Percentiles rank a stretch among this genome's conserved stretches.
Evolutionary conservation across 2,888 invertebrate species (phyloP).

Genomic region (Trachelus iudaicus): DNA sequence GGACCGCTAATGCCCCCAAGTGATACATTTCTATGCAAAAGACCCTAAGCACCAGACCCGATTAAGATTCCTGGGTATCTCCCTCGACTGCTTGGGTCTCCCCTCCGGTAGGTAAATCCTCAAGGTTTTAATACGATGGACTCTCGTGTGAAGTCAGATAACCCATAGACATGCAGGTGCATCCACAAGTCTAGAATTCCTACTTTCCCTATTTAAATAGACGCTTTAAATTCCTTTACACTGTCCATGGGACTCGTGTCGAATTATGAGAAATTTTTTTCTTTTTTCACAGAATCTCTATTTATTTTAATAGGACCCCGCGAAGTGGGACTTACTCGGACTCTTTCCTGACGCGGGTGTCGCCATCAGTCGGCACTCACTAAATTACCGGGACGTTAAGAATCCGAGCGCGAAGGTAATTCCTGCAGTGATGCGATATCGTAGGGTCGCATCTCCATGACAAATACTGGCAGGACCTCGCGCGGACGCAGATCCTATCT

Average conservation of each 20-base stretch:
- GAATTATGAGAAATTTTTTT: neutral
- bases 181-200: neutral
- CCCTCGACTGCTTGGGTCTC: neutral
- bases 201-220: neutral
- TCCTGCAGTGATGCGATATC: slow-evolving; percentile 50
- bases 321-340: neutral
- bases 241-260: neutral
- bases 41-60: slow-evolving; percentile 27
- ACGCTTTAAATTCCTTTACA: neutral
- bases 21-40: slow-evolving; percentile 50
- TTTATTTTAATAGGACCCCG: neutral
- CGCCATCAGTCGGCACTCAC: slow-evolving; percentile 36
- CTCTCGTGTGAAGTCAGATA: neutral
- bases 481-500: slow-evolving; percentile 61
- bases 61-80: slow-evolving; percentile 46
- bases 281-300: neutral
- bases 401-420: slow-evolving; percentile 48
- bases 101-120: neutral
- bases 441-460: slow-evolving; percentile 60
- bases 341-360: slow-evolving; percentile 11
- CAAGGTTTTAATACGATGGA: neutral
- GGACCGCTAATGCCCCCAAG: slow-evolving; percentile 31
- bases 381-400: slow-evolving; percentile 53
- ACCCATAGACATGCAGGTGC: neutral
- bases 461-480: slow-evolving; percentile 64